Evolutionary conservation across 2,888 invertebrate genomes (phyloP), one percentile per base, ranked within the genome.

Genomic region (Drosophila sordidula): DNA sequence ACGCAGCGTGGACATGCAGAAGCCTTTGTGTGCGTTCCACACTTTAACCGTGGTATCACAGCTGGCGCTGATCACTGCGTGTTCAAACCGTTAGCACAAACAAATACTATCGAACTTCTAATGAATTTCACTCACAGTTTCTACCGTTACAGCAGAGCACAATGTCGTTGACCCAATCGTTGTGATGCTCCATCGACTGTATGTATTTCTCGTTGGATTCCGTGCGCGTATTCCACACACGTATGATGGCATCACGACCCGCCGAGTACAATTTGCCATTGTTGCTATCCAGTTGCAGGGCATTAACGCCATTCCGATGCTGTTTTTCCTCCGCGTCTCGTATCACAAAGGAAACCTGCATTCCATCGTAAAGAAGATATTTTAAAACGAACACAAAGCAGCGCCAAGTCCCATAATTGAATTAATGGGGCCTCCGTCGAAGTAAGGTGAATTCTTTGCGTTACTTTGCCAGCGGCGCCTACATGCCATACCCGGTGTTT

Each of bases 151-250:
- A 99, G 92, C 99, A 99, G 29, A 99, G 94, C 39, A 99, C 97
- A 91, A 99, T 98, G 93, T 99, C 99, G 93, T 99, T 99, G 50
- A 99, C 99, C 99, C 99, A 99, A 93, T 99, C 99, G 3, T 99
- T 99, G 92, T 99, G 99, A 93, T 99, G 99, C 92, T 99, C 99
- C 98, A 99, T 98, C 32, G 98, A 98, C 90, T 98, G 97, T 69
- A 98, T 94, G 91, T 98, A 99, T 55, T 95, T 95, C 76, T 97
- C 96, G 80, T 93, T 94, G 36, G 94, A 92, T 42, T 94, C 94
- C 47, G 93, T 92, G 22, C 93, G 93, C 9, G 95, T 94, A 91
- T 97, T 96, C 96, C 97, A 98, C 87, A 96, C 98, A 90, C 99
- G 94, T 86, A 99, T 98, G 90, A 99, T 98, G 57, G 98, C 98